Base-by-base conservation (phyloP, 2,888 invertebrate species). In the Choreutis nemorana region DNA sequence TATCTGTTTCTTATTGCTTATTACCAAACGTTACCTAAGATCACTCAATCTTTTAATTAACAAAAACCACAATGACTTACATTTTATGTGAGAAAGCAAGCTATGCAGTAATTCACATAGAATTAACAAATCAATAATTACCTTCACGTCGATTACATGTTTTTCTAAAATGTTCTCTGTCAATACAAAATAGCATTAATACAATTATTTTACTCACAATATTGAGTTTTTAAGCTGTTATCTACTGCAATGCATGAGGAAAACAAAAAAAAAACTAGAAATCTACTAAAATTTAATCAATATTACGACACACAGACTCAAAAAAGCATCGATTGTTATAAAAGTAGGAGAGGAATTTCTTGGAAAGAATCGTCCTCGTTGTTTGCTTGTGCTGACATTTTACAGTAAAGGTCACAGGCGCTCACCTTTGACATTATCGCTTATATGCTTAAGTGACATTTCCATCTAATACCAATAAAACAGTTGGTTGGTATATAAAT, bases 311-410 rank as follows among this genome's bases (percentile, higher is more conserved):
- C n/a, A n/a, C n/a, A n/a, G n/a, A n/a, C n/a, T n/a, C 47, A 63
- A 62, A 67, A 71, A 53, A 46, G 46, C 51, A 65, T 70, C 63
- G 70, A 75, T 73, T 73, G 70, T 58, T 70, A 72, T 60, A 63
- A 63, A 67, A n/a, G n/a, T n/a, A n/a, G n/a, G n/a, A n/a, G n/a
- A n/a, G n/a, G 66, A 71, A 63, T 63, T 55, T 58, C 67, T 59
- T 64, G 66, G 68, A 75, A 75, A 72, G 71, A 75, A 65, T 68
- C 73, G 75, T 75, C 77, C 77, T 78, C 77, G 77, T 63, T 49
- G 60, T 64, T 75, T 75, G 64, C 75, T 63, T 62, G 75, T 75
- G 64, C 75, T 77, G 75, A 67, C 75, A 78, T 77, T 78, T 78
- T 42, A 45, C 51, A 70, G 75, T 68, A 77, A 75, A 77, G 75